Conservation (phyloP, 1,140 invertebrate species). For the Hesperophylax magnus region DNA sequence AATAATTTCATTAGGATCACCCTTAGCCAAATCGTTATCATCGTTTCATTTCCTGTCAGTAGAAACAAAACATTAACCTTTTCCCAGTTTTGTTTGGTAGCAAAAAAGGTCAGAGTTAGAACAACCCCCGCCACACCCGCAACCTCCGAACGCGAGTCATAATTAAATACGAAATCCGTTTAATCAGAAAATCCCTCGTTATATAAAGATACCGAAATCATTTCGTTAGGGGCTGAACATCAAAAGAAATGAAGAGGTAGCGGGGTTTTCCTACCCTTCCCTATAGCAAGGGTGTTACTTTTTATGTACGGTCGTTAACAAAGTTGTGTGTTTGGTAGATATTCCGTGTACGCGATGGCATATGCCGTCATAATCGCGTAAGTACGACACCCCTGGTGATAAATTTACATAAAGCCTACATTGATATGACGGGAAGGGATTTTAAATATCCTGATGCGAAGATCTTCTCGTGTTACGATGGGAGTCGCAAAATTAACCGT, state of each 20-base stretch:
- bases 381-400: slow-evolving; percentile 25
- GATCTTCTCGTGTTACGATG: not conserved
- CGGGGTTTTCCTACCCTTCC: not conserved
- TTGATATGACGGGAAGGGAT: slow-evolving; percentile 23
- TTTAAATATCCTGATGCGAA: slow-evolving; percentile 36
- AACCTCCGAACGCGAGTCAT: not conserved
- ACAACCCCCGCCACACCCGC: not conserved
- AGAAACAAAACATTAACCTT: too few relatives aligned
- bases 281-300: slow-evolving; percentile 9
- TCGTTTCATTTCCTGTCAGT: too few relatives aligned
- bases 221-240: slow-evolving; percentile 14
- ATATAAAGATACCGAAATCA: slow-evolving; percentile 9
- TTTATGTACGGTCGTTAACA: slow-evolving; percentile 31
- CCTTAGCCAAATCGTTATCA: too few relatives aligned
- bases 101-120: too few relatives aligned
- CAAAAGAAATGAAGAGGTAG: slow-evolving; percentile 31
- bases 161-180: slow-evolving; percentile 26
- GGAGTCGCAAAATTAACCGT: not conserved
- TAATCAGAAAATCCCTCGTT: slow-evolving; percentile 24
- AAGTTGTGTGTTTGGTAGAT: slow-evolving; percentile 26
- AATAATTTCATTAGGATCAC: too few relatives aligned
- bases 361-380: slow-evolving; percentile 36
- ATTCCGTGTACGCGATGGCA: slow-evolving; percentile 11
- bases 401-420: slow-evolving; percentile 39
- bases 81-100: too few relatives aligned